Conservation (phyloP, 2,888 invertebrate genomes). For the Lycocerus yunnanus region DNA sequence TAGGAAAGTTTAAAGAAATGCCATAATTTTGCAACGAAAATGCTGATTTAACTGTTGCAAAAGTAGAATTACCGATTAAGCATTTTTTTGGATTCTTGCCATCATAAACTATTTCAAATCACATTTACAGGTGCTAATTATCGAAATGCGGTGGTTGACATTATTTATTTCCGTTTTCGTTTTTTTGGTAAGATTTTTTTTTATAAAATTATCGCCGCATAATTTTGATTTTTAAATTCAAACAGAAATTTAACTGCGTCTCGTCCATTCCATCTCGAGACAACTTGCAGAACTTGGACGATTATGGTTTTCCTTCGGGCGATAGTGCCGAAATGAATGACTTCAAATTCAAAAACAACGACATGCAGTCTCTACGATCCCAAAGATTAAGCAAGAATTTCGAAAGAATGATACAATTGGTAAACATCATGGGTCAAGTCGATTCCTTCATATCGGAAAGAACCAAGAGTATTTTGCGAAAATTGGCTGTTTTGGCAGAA, state of each 20-base stretch:
- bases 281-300: neutral
- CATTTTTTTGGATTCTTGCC: neutral
- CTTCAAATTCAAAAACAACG: conserved; percentile 43
- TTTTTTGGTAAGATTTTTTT: neutral
- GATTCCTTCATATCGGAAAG: conserved; percentile 58
- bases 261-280: neutral
- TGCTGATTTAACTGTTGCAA: neutral
- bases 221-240: neutral
- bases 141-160: neutral
- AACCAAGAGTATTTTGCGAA: conserved; percentile 53
- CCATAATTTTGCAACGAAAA: neutral
- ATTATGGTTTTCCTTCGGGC: neutral
- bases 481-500: conserved; percentile 55
- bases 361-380: conserved; percentile 48
- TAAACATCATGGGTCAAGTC: conserved; percentile 58
- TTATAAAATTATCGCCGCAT: neutral
- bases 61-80: neutral
- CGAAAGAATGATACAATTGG: conserved; percentile 57
- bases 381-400: conserved; percentile 56
- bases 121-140: neutral
- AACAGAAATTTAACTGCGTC: neutral
- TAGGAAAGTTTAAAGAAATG: neutral
- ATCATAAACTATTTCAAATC: neutral
- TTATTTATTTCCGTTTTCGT: neutral
- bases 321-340: conserved; percentile 33